Percentiles rank a stretch among this genome's conserved stretches.
These are phyloP conservation scores for Tupaia chinensis DNA, from an alignment of 2,113 vertebrate genomes.

Conservation along the genomic window DNA sequence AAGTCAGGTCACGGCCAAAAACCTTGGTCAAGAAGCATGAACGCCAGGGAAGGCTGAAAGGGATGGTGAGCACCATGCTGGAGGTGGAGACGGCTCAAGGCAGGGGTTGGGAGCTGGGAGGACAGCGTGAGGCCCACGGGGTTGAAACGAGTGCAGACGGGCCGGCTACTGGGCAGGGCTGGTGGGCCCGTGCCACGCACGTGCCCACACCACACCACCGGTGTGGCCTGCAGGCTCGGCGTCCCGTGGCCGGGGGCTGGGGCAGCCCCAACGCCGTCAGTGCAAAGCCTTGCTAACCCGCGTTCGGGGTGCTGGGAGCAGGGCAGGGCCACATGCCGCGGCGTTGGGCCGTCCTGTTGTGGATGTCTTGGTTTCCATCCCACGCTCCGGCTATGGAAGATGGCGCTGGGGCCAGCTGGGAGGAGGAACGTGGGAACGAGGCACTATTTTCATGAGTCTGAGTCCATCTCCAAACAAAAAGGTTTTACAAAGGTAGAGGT, in stretches of 20 bases:
- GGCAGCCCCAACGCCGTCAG: background rate
- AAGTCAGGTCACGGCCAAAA: background rate
- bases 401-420: too few relatives aligned
- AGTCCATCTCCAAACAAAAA: slow-evolving; percentile 7
- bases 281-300: background rate
- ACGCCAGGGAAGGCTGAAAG: background rate
- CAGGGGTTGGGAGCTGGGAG: background rate
- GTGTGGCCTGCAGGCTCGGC: background rate
- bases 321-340: too few relatives aligned
- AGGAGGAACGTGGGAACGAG: background rate
- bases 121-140: fast-evolving
- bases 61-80: fast-evolving
- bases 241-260: background rate
- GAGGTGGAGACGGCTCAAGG: background rate
- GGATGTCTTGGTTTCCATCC: background rate
- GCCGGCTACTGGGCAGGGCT: too few relatives aligned
- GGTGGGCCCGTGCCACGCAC: background rate
- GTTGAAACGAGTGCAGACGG: background rate
- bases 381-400: background rate
- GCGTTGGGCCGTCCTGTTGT: too few relatives aligned
- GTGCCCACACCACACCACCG: fast-evolving
- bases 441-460: background rate
- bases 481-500: background rate
- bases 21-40: background rate
- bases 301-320: too few relatives aligned